These are phyloP conservation scores for Xerus inauris DNA, from an alignment of 2,113 vertebrate genomes.

Conservation along the genomic window DNA sequence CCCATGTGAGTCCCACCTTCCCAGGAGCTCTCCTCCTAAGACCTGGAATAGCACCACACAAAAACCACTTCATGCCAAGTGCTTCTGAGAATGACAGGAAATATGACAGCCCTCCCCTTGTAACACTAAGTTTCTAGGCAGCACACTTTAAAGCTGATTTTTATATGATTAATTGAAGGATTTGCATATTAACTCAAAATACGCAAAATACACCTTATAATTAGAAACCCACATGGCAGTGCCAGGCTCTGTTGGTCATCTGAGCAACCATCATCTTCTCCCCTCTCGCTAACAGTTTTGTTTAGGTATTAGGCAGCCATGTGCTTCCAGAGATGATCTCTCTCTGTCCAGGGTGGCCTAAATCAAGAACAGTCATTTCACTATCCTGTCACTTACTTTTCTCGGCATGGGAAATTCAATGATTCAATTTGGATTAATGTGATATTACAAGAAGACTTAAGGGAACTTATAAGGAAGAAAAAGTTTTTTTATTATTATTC, in stretches of 20 bases:
- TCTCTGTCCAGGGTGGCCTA: background rate
- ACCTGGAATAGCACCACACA: background rate
- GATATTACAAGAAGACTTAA: background rate
- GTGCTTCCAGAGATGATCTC: background rate
- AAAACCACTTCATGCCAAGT: background rate
- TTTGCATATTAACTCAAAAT: constrained; percentile 22
- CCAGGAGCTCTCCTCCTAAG: background rate
- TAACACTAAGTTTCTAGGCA: background rate
- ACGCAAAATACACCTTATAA: background rate
- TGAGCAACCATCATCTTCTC: background rate
- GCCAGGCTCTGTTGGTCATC: background rate
- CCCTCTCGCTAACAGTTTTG: background rate
- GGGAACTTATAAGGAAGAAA: background rate
- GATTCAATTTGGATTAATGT: background rate
- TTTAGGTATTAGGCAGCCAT: background rate
- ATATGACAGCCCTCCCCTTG: background rate
- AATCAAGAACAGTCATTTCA: background rate
- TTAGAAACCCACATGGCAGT: background rate
- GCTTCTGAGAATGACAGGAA: background rate
- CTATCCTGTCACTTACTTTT: background rate
- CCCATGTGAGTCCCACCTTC: no score
- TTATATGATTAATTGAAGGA: constrained; percentile 1
- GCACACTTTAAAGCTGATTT: constrained; percentile 38
- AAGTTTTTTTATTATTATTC: background rate
- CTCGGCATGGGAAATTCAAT: background rate